Base-by-base conservation (phyloP, 2,888 invertebrate species). In the Amphipyra tragopoginis region DNA sequence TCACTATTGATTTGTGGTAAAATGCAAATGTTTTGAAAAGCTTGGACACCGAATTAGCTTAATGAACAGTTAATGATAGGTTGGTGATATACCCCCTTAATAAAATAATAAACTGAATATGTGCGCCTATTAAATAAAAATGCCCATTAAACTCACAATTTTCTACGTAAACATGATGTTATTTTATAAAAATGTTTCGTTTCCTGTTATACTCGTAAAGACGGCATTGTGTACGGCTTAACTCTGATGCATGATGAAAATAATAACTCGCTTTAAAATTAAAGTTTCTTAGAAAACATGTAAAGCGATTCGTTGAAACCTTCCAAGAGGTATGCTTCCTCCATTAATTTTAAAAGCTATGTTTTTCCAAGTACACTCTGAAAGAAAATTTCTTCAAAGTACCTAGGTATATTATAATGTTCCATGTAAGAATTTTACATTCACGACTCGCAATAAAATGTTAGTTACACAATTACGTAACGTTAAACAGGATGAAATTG, bases 391-490 rank as follows among this genome's bases (percentile, higher is more conserved):
- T 44, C 14, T 69, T 45, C 14, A 52, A 51, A 50, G 52, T 48
- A 74, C 55, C n/a, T n/a, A n/a, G n/a, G 43, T 43, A 45, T 70
- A 44, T 70, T 70, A 56, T 49, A 39, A 45, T 50, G 49, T 64
- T 53, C 26, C 40, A 38, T 60, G 36, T 69, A 38, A 53, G 36
- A n/a, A 42, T 51, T 63, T 36, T 36, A 57, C 56, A 71, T 75
- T 63, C 51, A 47, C 21, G 38, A 44, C 21, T n/a, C 9, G 56
- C 51, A 62, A 63, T 63, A 70, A 75, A 75, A 51, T 51, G 56
- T 63, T 63, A 57, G 39, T 71, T 56, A 63, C 71, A 56, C 53
- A 56, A 70, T 75, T 75, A 61, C 14, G 40, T n/a, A 39, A 55
- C 61, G 51, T 70, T 53, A 50, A 75, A 54, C 62, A 53, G 58